phyloP scores from a whole-genome alignment of 2,888 invertebrate species.

The Rhyacophila evoluta region DNA sequence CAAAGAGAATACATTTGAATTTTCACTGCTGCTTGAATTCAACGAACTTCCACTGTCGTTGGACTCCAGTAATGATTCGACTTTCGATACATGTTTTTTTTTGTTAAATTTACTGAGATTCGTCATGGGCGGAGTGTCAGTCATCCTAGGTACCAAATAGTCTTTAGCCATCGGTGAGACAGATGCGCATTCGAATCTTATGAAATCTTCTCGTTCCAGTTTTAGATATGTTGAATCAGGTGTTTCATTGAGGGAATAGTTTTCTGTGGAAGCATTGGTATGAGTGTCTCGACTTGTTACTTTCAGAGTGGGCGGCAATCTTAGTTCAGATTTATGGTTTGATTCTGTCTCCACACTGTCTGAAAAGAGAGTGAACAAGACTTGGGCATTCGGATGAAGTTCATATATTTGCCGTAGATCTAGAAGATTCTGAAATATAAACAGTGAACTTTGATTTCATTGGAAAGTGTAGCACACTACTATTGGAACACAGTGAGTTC shows the following conservation, averaged over 20 bases:
- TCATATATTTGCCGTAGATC: slow-evolving; percentile 67
- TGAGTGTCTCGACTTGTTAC: background rate
- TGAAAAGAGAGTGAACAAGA: slow-evolving; percentile 64
- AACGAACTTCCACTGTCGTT: background rate
- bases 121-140: background rate
- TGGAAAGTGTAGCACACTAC: too few relatives aligned
- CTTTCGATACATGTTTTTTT: background rate
- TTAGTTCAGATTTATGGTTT: background rate
- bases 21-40: slow-evolving; percentile 10
- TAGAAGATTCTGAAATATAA: slow-evolving; percentile 63
- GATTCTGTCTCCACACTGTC: slow-evolving; percentile 57
- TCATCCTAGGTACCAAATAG: background rate
- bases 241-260: slow-evolving; percentile 35
- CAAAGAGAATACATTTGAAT: slow-evolving; percentile 39
- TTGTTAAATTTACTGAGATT: background rate
- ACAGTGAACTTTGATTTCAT: background rate
- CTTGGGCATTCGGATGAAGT: slow-evolving; percentile 62
- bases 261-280: slow-evolving; percentile 20
- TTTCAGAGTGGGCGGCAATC: slow-evolving; percentile 15
- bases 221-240: slow-evolving; percentile 26
- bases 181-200: slow-evolving; percentile 36
- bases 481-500: too few relatives aligned
- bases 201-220: slow-evolving; percentile 3
- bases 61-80: background rate
- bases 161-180: slow-evolving; percentile 40